Evolutionary conservation across 2,888 invertebrate species (phyloP), one percentile per base, ranked within the genome.

Genomic region (Amphimallon solstitiale): DNA sequence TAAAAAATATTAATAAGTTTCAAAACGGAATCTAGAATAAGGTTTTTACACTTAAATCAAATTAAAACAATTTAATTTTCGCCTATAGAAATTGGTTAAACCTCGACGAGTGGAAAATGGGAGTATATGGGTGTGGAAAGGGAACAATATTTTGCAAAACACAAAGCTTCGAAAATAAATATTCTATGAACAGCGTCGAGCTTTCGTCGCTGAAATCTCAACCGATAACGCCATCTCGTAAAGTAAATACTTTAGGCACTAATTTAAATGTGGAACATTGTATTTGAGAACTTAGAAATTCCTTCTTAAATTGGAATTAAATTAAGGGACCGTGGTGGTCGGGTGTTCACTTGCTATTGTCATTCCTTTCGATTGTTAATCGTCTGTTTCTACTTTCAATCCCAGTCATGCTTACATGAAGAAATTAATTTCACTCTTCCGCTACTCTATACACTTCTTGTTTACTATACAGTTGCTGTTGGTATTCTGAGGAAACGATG

Each of bases 291-390:
- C 67, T 67, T 67, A 70, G 68, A 71, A 73, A 56, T 73, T 73
- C 71, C 72, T 71, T 71, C 72, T 71, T 72, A 72, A 70, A 71
- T 70, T 71, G 65, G 68, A 70, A 70, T 69, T 68, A 65, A 67
- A 72, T 72, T 71, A 71, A 54, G 38, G 2, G 38, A 12, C 68
- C 63, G 69, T 69, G 64, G 69, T 65, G 69, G 69, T 69, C 67
- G 70, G 65, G 65, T 68, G 70, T 60, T 67, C 15, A 14, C 29
- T 61, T 34, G 5, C 19, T 19, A 46, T 37, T 17, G 7, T 23
- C 23, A 9, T 54, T 54, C 40, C 10, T 6, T 23, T 40, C 12
- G 29, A 29, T 29, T 29, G 29, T 54, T 43, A 17, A 5, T 29
- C 12, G 43, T 59, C 56, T 34, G 15, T 14, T 29, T 59, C 34